Conservation (phyloP, 2,888 invertebrate genomes). For the Ornithoptera alexandrae region DNA sequence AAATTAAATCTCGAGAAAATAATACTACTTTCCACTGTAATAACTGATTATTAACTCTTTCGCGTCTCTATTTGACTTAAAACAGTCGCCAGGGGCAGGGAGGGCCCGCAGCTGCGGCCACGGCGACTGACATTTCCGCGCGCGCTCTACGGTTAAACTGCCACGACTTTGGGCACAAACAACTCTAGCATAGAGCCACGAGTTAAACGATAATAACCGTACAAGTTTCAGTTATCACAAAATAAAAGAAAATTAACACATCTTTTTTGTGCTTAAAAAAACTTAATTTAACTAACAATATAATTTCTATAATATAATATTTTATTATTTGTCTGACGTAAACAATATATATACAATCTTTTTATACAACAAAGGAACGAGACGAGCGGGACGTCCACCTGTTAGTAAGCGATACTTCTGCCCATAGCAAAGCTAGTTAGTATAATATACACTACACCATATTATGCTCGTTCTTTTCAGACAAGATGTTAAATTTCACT, state of each 20-base stretch:
- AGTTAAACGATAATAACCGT: background rate
- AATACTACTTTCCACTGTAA: background rate
- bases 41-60: conserved; percentile 10
- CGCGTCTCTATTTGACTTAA: conserved; percentile 9
- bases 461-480: too few relatives aligned
- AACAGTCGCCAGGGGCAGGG: conserved; percentile 35
- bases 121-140: conserved; percentile 62
- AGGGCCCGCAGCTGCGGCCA: conserved; percentile 54
- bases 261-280: background rate
- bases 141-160: conserved; percentile 50
- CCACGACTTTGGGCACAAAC: conserved; percentile 31
- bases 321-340: too few relatives aligned
- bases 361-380: too few relatives aligned
- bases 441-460: too few relatives aligned
- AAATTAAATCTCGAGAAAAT: background rate
- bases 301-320: too few relatives aligned
- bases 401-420: too few relatives aligned
- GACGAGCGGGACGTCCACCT: too few relatives aligned
- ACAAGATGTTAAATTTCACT: too few relatives aligned
- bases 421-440: too few relatives aligned
- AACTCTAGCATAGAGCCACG: conserved; percentile 25
- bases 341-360: too few relatives aligned
- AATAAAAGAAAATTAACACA: background rate
- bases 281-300: too few relatives aligned
- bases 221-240: background rate